Evolutionary conservation across 2,113 vertebrate species (phyloP).

Genomic region (Pardalotus punctatus): DNA sequence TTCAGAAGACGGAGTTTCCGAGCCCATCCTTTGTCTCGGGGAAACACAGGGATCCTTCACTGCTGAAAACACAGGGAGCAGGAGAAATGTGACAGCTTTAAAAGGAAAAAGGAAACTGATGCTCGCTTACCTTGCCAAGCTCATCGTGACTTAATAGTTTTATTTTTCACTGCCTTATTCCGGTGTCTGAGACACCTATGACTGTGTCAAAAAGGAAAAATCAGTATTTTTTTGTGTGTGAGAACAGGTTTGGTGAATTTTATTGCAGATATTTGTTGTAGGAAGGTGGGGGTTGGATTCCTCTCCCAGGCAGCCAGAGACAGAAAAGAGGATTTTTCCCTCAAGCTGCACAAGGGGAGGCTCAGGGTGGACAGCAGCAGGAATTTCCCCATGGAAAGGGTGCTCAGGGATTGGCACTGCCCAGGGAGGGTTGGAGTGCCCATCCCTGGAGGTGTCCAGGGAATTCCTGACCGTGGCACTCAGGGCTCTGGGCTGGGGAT

Average conservation of each 20-base stretch:
- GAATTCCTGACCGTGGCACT: not conserved
- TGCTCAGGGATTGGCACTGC: not conserved
- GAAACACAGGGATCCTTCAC: slow-evolving; percentile 30
- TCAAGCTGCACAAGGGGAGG: not conserved
- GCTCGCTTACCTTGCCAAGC: slow-evolving; percentile 5
- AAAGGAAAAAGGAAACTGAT: slow-evolving; percentile 32
- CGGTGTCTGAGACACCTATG: not conserved
- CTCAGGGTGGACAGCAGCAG: not conserved
- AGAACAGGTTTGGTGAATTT: slow-evolving; percentile 3
- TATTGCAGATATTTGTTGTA: not conserved
- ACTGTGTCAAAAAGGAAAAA: not conserved
- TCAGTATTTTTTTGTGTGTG: not conserved
- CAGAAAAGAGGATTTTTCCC: not conserved
- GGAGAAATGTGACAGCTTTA: slow-evolving; percentile 34
- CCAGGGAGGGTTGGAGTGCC: not conserved
- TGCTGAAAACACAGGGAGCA: slow-evolving; percentile 8
- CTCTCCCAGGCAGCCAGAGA: not conserved
- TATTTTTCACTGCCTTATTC: slow-evolving; percentile 55
- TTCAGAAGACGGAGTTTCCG: slow-evolving; percentile 73
- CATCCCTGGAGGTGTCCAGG: not conserved
- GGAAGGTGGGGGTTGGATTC: not conserved
- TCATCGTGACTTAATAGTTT: slow-evolving; percentile 15
- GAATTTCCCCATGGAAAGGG: not conserved
- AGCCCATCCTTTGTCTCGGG: slow-evolving; percentile 56
- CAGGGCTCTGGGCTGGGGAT: not conserved